Conservation (phyloP, 92 coral and sea anemone genomes). For the Plumapathes pennacea region DNA sequence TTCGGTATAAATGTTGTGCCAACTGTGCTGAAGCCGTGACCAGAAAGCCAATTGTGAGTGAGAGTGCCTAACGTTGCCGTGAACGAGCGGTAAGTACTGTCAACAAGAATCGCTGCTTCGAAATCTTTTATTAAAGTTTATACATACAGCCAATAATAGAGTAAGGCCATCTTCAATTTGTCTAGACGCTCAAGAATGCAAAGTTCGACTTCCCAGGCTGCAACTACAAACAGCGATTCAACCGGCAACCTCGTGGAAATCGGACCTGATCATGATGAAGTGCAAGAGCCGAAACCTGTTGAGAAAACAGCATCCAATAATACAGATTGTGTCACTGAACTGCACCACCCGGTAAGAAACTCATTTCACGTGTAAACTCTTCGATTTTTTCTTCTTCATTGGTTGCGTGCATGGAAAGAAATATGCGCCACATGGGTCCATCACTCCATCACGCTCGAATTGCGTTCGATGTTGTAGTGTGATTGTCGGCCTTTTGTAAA, state of each 20-base stretch:
- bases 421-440: no score
- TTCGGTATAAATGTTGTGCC: slow-evolving; percentile 5
- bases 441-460: no score
- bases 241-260: slow-evolving; percentile 1
- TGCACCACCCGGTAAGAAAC: slow-evolving; percentile 3
- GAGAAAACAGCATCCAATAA: no score
- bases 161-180: background rate
- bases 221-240: background rate
- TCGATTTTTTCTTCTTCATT: no score
- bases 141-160: background rate
- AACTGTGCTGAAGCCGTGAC: background rate
- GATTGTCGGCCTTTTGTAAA: no score
- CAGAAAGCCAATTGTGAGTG: background rate
- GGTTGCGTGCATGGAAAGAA: no score
- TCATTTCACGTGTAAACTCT: no score
- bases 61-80: slow-evolving; percentile 1
- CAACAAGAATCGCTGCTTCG: no score
- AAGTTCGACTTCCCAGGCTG: background rate
- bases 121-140: background rate
- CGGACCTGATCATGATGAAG: background rate
- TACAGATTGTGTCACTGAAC: background rate
- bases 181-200: slow-evolving; percentile 9
- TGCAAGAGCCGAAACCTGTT: no score
- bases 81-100: background rate
- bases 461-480: no score